Conservation (phyloP, 2,888 invertebrate species). For the Julus scanicus region DNA sequence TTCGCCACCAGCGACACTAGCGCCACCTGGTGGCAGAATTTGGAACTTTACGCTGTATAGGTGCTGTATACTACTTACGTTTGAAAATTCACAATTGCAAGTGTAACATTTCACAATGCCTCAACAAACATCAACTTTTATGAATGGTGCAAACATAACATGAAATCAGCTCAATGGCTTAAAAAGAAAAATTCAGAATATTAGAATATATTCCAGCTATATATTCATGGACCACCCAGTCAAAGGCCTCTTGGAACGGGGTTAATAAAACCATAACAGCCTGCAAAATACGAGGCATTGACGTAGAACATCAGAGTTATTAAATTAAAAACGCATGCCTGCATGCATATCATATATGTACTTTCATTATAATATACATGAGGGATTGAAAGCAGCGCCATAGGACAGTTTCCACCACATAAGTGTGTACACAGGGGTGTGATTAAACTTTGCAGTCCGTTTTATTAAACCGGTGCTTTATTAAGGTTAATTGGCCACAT, state of each 20-base stretch:
- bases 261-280: slow-evolving; percentile 42
- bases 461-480: slow-evolving; percentile 40
- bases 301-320: slow-evolving; percentile 7
- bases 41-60: too few relatives aligned
- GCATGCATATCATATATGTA: not conserved
- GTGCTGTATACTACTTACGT: too few relatives aligned
- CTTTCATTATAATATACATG: not conserved
- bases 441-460: slow-evolving; percentile 36
- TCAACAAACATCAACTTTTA: not conserved
- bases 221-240: not conserved
- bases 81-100: too few relatives aligned
- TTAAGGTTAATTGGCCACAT: slow-evolving; percentile 43
- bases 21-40: too few relatives aligned
- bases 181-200: not conserved
- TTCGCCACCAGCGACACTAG: too few relatives aligned
- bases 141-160: not conserved
- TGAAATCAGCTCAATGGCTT: not conserved
- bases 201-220: not conserved
- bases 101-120: not conserved
- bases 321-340: slow-evolving; percentile 19
- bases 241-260: not conserved
- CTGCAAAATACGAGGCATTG: not conserved
- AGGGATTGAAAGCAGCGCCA: not conserved
- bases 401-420: not conserved
- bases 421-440: not conserved